Evolutionary conservation across 2,888 invertebrate species (phyloP), one percentile per base, ranked within the genome.

Genomic region (Heliconius ethilla): DNA sequence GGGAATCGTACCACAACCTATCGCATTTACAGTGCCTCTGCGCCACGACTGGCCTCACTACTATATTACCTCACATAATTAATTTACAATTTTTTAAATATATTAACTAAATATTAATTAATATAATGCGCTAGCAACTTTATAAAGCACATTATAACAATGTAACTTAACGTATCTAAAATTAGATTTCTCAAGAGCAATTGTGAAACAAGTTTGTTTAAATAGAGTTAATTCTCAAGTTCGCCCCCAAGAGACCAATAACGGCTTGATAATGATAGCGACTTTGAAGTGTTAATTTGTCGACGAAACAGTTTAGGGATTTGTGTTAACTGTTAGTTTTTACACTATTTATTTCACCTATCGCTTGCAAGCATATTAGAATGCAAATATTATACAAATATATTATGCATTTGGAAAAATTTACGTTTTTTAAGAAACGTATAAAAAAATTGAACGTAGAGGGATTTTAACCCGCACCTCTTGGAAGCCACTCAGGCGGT

Each of bases 281-380:
- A 85, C 81, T 83, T 83, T 81, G 75, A 82, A 79, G 84, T 84
- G 85, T 83, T 83, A 85, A 85, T 85, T 84, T 82, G 82, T 51
- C 79, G 77, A 81, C 76, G 78, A 80, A 80, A 76, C 75, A 51
- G 77, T 77, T 76, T 66, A 51, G 67, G 69, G 78, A 73, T 75
- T 29, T 70, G 76, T 59, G 29, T 59, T 55, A 70, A 18, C 27
- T 40, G 45, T 70, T 55, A 22, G 33, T 59, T 51, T 7, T 51
- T 51, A 22, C 3, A 51, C n/a, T 59, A 59, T 72, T 59, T 72
- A 72, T 70, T 55, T 29, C 18, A 40, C 2, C n/a, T 1, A 25
- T 3, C 0, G n/a, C 9, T 45, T 25, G 40, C 7, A n/a, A n/a
- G n/a, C n/a, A n/a, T n/a, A n/a, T n/a, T n/a, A n/a, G n/a, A n/a